Conservation (phyloP, 2,797 vertebrate species). For the Clarias platycephalus region DNA sequence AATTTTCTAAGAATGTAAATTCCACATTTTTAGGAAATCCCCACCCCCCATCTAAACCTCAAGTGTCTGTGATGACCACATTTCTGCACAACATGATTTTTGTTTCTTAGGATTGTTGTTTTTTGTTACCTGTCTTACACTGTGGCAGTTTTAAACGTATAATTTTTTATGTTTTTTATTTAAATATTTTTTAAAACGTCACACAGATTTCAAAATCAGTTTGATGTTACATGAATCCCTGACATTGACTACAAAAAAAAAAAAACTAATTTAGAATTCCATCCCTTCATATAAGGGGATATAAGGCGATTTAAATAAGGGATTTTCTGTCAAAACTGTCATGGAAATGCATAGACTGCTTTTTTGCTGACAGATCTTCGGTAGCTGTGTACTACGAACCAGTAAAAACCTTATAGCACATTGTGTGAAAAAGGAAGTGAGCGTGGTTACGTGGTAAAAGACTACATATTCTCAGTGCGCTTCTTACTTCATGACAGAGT, state of each 20-base stretch:
- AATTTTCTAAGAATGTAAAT: background rate
- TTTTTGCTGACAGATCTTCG: background rate
- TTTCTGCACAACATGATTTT: too few relatives aligned
- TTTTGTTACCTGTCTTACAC: background rate
- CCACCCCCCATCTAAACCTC: background rate
- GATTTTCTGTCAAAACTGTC: background rate
- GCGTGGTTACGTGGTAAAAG: slow-evolving; percentile 12
- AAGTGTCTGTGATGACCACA: background rate
- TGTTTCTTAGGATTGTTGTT: background rate
- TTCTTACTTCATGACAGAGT: slow-evolving; percentile 21
- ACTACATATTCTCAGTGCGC: slow-evolving; percentile 16
- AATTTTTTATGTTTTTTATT: background rate
- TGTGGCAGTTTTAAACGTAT: background rate
- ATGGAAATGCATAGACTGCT: background rate
- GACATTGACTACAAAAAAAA: background rate
- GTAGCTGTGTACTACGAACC: background rate
- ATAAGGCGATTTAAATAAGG: background rate
- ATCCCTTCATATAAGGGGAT: background rate
- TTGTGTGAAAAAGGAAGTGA: slow-evolving; percentile 28
- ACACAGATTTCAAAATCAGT: background rate
- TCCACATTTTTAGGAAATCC: background rate
- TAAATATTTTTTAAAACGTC: background rate
- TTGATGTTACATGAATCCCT: background rate
- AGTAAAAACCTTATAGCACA: background rate
- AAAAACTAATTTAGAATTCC: background rate